Percentiles rank a stretch among this genome's conserved stretches.
These are phyloP conservation scores for Altica lythri DNA, from an alignment of 2,888 invertebrate species.

Conservation along the genomic window DNA sequence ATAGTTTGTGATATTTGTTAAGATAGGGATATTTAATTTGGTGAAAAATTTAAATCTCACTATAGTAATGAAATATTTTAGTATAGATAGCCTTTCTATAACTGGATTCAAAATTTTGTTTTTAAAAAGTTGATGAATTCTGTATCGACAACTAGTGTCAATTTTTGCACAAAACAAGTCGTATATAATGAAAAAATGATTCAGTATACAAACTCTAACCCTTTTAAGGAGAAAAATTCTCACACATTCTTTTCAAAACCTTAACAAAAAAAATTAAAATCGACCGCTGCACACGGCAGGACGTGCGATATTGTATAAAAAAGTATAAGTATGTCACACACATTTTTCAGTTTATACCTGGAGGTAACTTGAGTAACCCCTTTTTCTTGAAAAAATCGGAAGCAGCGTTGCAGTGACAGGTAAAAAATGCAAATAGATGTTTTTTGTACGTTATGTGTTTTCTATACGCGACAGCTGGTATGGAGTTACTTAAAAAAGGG, in stretches of 20 bases:
- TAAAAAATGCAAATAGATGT: slow-evolving; percentile 40
- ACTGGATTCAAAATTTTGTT: no score
- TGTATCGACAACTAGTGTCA: no score
- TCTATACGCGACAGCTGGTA: slow-evolving; percentile 6
- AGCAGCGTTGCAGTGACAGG: slow-evolving; percentile 33
- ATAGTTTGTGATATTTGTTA: no score
- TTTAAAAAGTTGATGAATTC: no score
- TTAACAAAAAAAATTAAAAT: not conserved
- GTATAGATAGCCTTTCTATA: no score
- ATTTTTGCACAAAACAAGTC: no score
- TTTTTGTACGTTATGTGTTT: slow-evolving; percentile 10
- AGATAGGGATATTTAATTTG: no score
- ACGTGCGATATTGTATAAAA: slow-evolving; percentile 34
- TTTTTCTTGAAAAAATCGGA: slow-evolving; percentile 34
- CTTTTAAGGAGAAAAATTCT: slow-evolving; percentile 16
- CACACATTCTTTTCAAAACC: slow-evolving; percentile 18
- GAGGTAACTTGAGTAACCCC: slow-evolving; percentile 36
- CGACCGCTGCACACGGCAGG: slow-evolving; percentile 29
- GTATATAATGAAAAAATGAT: no score
- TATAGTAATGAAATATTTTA: no score
- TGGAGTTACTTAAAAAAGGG: slow-evolving; percentile 7
- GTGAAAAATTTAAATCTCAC: no score
- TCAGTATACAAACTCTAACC: no score
- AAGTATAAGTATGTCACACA: slow-evolving; percentile 40
- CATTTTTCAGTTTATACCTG: slow-evolving; percentile 34